A percentile compares a stretch with the other conserved stretches of the same genome.
These are phyloP conservation scores for Plutella xylostella DNA, from an alignment of 2,888 invertebrate species.

Conservation along the genomic window DNA sequence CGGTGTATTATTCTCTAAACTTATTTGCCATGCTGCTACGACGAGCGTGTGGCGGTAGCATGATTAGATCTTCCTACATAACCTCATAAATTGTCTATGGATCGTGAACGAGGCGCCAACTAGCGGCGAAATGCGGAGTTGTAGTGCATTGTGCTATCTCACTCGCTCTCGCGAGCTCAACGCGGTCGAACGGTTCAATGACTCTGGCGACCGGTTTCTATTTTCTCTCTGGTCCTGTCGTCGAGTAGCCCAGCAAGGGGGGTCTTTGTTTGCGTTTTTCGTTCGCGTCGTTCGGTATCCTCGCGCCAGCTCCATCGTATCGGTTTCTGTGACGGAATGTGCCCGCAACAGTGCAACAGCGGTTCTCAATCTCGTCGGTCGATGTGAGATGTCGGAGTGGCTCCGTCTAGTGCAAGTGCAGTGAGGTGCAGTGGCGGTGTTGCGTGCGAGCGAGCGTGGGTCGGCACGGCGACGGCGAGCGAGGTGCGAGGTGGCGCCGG, in stretches of 20 bases:
- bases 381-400: conserved; percentile 65
- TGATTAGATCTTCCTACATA: conserved; percentile 27
- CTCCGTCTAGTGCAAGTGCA: conserved; percentile 65
- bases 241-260: conserved; percentile 50
- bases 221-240: conserved; percentile 69
- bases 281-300: conserved; percentile 62
- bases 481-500: conserved; percentile 41
- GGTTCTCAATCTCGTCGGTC: conserved; percentile 62
- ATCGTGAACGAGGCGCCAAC: conserved; percentile 30
- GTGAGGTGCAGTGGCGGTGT: conserved; percentile 46
- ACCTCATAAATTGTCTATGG: conserved; percentile 1
- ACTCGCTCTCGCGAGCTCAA: conserved; percentile 46
- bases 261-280: conserved; percentile 69
- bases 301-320: conserved; percentile 45
- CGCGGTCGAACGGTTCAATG: conserved; percentile 65
- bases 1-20: too few relatives aligned
- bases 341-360: conserved; percentile 63
- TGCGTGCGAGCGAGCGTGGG: conserved; percentile 39
- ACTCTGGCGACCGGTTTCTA: conserved; percentile 67
- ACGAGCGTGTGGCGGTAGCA: too few relatives aligned
- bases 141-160: conserved; percentile 31
- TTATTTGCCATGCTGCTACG: too few relatives aligned
- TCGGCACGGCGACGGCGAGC: conserved; percentile 61
- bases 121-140: conserved; percentile 22
- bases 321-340: conserved; percentile 62